phyloP scores from a whole-genome alignment of 2,113 vertebrate genomes.

The Manacus vitellinus region DNA sequence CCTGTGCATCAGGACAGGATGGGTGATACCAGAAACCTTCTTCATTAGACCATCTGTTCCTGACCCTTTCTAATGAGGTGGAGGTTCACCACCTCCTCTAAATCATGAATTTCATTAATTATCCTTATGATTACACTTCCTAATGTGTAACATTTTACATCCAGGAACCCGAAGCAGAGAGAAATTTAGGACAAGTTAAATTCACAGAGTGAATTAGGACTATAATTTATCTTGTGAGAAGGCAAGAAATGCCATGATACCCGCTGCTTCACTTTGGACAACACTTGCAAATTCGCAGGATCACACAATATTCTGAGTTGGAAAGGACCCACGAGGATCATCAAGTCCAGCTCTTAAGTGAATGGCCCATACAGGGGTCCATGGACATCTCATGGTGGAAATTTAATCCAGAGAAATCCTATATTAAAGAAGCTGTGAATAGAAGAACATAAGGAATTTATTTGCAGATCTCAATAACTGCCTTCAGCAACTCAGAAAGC shows the following conservation, averaged over 20 bases:
- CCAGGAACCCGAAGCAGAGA: neutral
- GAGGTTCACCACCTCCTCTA: neutral
- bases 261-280: neutral
- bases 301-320: neutral
- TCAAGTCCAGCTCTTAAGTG: neutral
- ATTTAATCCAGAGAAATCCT: neutral
- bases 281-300: neutral
- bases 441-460: neutral
- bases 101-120: neutral
- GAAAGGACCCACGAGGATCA: neutral
- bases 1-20: neutral
- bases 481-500: neutral
- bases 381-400: neutral
- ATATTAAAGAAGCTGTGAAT: neutral
- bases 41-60: neutral
- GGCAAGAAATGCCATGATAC: rapidly evolving
- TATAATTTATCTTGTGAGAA: neutral
- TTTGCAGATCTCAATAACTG: neutral
- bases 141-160: neutral
- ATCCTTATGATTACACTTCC: neutral
- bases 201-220: neutral
- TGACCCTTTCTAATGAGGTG: neutral
- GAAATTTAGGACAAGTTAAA: neutral
- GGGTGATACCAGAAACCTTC: neutral
- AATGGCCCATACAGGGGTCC: neutral